A percentile compares a stretch with the other conserved stretches of the same genome.
Conservation (phyloP, 2,888 invertebrate species). For the Anthoptus insignis region DNA sequence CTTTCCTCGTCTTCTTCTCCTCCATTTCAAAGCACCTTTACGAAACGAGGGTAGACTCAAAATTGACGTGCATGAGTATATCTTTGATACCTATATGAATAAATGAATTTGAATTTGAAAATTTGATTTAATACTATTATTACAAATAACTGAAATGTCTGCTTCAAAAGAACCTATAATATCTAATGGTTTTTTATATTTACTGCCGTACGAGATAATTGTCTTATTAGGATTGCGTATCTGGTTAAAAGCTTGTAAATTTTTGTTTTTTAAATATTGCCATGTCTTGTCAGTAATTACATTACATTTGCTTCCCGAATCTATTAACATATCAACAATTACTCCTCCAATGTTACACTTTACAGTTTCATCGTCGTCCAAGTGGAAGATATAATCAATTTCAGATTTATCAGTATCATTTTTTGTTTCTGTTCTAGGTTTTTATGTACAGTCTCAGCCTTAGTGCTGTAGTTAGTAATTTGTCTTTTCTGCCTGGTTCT, state of each 20-base stretch:
- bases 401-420: neutral
- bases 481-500: conserved; percentile 32
- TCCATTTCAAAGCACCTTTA: no score
- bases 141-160: neutral
- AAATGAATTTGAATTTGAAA: no score
- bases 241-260: conserved; percentile 35
- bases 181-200: conserved; percentile 22
- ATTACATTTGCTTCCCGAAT: conserved; percentile 48
- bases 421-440: neutral
- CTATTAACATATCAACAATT: conserved; percentile 43
- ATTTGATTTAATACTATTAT: conserved; percentile 11
- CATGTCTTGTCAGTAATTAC: conserved; percentile 44
- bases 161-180: conserved; percentile 36
- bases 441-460: neutral
- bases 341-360: conserved; percentile 41
- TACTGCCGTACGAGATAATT: conserved; percentile 40
- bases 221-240: conserved; percentile 43
- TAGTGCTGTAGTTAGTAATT: neutral
- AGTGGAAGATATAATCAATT: conserved; percentile 45
- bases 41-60: no score
- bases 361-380: conserved; percentile 41
- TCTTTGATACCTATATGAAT: no score
- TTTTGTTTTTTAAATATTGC: conserved; percentile 36
- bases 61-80: no score
- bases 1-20: no score